Percentiles rank a stretch among this genome's conserved stretches.
Conservation (phyloP, 2,113 vertebrate species). For the Engraulis encrasicolus region DNA sequence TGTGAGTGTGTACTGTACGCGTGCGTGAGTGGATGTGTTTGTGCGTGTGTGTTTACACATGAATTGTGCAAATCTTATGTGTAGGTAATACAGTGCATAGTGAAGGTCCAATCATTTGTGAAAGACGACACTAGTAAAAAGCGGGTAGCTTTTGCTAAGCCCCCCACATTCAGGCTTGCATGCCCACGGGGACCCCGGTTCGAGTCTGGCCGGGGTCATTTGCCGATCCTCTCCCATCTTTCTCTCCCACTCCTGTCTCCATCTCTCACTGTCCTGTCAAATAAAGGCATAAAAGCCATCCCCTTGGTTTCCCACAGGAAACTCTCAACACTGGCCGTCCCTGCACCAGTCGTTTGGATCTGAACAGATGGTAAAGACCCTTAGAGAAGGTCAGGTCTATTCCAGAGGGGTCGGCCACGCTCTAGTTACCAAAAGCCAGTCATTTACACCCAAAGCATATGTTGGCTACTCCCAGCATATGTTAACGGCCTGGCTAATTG, state of each 20-base stretch:
- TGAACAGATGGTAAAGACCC: background rate
- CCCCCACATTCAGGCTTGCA: no score
- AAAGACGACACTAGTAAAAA: background rate
- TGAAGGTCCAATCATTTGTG: background rate
- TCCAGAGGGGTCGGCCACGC: background rate
- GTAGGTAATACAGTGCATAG: no score
- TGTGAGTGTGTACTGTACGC: background rate
- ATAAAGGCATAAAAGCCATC: no score
- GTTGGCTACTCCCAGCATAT: background rate
- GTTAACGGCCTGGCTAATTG: background rate
- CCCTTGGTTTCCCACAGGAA: slow-evolving; percentile 4
- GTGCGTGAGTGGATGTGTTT: no score
- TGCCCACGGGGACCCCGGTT: no score
- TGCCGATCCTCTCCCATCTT: no score
- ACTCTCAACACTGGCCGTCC: background rate
- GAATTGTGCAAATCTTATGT: no score
- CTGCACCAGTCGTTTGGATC: background rate
- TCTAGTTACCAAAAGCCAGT: slow-evolving; percentile 3
- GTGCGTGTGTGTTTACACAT: no score
- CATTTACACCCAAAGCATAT: background rate
- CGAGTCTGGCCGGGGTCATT: no score
- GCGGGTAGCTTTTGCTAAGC: background rate
- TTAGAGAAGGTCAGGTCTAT: background rate
- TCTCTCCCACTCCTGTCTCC: no score
- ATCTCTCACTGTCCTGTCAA: no score